Evolutionary conservation across 53 echinoderm and acorn worm species (phyloP), one percentile per base, ranked within the genome.

Genomic region (Apostichopus leukothele): DNA sequence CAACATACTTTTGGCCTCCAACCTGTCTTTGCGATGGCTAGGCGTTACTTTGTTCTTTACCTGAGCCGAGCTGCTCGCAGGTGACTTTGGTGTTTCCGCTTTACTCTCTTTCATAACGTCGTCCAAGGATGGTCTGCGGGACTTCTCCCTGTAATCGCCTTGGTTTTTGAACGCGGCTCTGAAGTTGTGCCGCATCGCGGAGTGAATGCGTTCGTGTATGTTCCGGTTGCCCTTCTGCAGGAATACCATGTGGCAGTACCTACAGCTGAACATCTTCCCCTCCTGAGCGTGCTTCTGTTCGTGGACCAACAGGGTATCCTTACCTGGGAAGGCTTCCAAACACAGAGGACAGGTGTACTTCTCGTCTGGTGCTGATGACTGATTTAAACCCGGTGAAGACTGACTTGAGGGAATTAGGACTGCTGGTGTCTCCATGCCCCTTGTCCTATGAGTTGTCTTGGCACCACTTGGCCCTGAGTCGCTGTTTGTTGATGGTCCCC

Each of bases 191-290:
- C 75, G 22, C 74, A 87, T 75, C 12, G 88, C 88, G 0, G 88
- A 87, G 75, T 87, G 88, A 16, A 87, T 87, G 4, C 88, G 74
- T 25, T 87, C 88, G 7, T 87, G 88, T 0, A 87, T 87, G 20
- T 87, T 75, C 13, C 88, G n/a, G 55, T 87, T 74, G 68, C 74
- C 88, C 59, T 87, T 87, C 75, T 87, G 88, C 19, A 74, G 51
- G 51, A 87, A 87, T 12, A 74, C 88, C 88, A 75, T 87, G 75
- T 87, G 74, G n/a, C 88, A 87, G 75, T 87, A 87, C 19, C 88
- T 75, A 23, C 88, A 87, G 22, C 75, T 54, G 59, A 87, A 87
- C 75, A 87, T 85, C 61, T 85, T 67, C 0, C 85, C 85, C 18
- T 85, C 85, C 5, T 85, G 66, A 7, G 67, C 85, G 27, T 85